phyloP scores from a whole-genome alignment of 1,140 invertebrate genomes.

The Steinernema khuongi region DNA sequence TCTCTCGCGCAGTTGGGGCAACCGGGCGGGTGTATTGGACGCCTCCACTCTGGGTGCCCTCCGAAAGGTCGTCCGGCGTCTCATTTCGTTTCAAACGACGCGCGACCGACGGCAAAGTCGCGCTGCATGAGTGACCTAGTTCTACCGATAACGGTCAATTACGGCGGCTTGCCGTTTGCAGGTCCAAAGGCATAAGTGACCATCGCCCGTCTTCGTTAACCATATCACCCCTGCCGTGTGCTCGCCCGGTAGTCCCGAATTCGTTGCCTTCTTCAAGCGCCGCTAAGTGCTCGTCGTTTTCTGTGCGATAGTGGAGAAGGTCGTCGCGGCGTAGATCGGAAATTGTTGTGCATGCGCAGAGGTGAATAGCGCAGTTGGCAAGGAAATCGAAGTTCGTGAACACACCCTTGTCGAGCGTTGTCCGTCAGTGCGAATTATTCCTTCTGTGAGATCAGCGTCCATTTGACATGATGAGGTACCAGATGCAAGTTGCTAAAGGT shows the following conservation, averaged over 20 bases:
- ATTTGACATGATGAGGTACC: not conserved
- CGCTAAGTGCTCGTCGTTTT: too few relatives aligned
- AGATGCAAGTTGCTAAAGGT: too few relatives aligned
- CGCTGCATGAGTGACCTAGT: not conserved
- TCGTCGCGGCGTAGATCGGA: not conserved
- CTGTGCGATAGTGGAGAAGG: not conserved
- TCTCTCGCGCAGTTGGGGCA: constrained; percentile 7
- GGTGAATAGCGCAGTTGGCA: not conserved
- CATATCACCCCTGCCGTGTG: too few relatives aligned
- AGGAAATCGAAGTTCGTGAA: not conserved
- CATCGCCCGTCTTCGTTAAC: too few relatives aligned
- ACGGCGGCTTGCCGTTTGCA: not conserved
- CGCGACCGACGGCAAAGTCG: not conserved
- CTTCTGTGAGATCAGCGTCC: not conserved
- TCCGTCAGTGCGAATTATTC: not conserved
- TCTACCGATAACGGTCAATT: constrained; percentile 1
- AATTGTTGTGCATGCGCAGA: not conserved
- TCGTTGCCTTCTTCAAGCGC: too few relatives aligned
- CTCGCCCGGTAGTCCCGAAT: too few relatives aligned
- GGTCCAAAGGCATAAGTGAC: too few relatives aligned
- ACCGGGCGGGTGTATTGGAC: constrained; percentile 12
- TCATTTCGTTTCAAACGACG: not conserved
- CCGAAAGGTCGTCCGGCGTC: constrained; percentile 14
- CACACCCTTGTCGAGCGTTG: not conserved
- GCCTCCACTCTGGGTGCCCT: not conserved